These are phyloP conservation scores for Gymnocheta viridis DNA, from an alignment of 2,888 invertebrate genomes.

Conservation along the genomic window DNA sequence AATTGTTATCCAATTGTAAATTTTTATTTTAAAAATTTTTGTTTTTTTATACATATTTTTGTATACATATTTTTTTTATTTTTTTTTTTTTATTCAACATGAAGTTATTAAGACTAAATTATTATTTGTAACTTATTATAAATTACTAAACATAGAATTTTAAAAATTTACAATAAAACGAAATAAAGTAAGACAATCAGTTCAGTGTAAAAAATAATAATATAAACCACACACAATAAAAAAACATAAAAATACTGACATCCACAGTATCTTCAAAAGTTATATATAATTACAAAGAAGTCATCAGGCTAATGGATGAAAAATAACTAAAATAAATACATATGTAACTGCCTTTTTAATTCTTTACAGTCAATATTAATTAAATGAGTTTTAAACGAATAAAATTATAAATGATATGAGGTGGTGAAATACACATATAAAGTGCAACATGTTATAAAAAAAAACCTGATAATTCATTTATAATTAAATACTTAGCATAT, in stretches of 20 bases:
- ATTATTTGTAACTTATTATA: slow-evolving; percentile 44
- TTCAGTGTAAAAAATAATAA: slow-evolving; percentile 49
- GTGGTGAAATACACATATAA: slow-evolving; percentile 53
- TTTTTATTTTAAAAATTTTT: slow-evolving; percentile 49
- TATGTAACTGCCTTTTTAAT: slow-evolving; percentile 11
- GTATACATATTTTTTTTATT: slow-evolving; percentile 20
- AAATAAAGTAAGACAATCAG: slow-evolving; percentile 54
- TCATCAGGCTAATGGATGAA: not conserved
- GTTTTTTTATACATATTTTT: slow-evolving; percentile 35
- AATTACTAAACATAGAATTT: slow-evolving; percentile 46
- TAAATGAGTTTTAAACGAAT: not conserved
- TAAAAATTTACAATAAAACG: slow-evolving; percentile 39
- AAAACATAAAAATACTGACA: slow-evolving; percentile 48
- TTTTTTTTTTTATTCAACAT: slow-evolving; percentile 40
- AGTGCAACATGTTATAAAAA: slow-evolving; percentile 45
- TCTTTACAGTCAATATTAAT: not conserved
- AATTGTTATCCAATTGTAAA: slow-evolving; percentile 65
- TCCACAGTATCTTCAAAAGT: slow-evolving; percentile 11
- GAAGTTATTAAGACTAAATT: slow-evolving; percentile 47
- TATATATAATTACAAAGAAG: not conserved
- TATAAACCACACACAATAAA: slow-evolving; percentile 29
- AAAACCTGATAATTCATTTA: slow-evolving; percentile 54
- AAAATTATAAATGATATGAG: slow-evolving; percentile 34
- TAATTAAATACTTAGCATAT: slow-evolving; percentile 52
- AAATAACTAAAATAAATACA: not conserved